A percentile compares a stretch with the other conserved stretches of the same genome.
Conservation (phyloP, 2,113 vertebrate species). For the Sclerurus mexicanus region DNA sequence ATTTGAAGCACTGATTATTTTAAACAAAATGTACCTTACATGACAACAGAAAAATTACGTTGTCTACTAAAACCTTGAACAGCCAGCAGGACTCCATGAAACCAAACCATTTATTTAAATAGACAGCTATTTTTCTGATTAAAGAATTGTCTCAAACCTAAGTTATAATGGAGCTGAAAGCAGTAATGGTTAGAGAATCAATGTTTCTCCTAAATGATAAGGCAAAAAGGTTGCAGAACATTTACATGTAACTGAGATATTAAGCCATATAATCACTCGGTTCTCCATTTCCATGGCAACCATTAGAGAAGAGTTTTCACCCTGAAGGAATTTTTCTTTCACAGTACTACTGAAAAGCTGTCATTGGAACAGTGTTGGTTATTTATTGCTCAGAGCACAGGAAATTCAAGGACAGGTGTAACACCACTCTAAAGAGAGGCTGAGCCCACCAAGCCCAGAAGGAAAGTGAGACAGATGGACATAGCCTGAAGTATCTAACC, state of each 20-base stretch:
- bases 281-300: slow-evolving; percentile 38
- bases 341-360: neutral
- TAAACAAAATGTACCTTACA: neutral
- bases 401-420: neutral
- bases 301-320: neutral
- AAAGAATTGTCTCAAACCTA: neutral
- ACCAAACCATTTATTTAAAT: neutral
- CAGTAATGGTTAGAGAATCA: neutral
- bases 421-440: neutral
- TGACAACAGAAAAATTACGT: neutral
- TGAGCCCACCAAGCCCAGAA: neutral
- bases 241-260: neutral
- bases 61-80: neutral
- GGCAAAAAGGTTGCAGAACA: neutral
- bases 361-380: neutral
- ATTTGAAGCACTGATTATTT: neutral
- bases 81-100: neutral
- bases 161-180: neutral
- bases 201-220: neutral
- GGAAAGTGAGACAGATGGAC: neutral
- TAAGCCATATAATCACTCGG: neutral
- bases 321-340: slow-evolving; percentile 9
- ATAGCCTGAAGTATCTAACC: neutral
- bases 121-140: neutral
- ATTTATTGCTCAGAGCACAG: neutral